Conservation (phyloP, 2,113 vertebrate species). For the Tautogolabrus adspersus region DNA sequence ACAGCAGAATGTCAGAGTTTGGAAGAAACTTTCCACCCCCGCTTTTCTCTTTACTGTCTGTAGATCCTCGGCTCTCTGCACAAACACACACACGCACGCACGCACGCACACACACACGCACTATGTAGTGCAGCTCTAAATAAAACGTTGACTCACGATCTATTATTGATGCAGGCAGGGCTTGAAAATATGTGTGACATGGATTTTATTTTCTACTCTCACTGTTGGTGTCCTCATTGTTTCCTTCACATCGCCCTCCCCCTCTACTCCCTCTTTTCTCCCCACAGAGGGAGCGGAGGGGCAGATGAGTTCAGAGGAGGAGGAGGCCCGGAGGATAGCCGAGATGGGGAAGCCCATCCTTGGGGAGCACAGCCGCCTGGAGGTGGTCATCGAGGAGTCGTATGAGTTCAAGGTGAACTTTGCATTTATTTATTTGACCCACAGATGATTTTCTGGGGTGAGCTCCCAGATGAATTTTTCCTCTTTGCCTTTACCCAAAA, state of each 20-base stretch:
- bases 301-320: slow-evolving; percentile 88
- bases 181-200: slow-evolving; percentile 1
- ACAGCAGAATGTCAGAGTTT: neutral
- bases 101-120: neutral
- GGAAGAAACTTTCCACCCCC: neutral
- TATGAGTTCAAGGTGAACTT: slow-evolving; percentile 92
- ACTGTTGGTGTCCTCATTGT: neutral
- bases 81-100: slow-evolving; percentile 16
- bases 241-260: neutral
- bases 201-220: slow-evolving; percentile 3
- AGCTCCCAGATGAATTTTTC: too few relatives aligned
- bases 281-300: slow-evolving; percentile 84
- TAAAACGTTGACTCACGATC: slow-evolving; percentile 28
- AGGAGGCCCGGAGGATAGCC: slow-evolving; percentile 91
- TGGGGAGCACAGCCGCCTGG: slow-evolving; percentile 91
- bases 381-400: slow-evolving; percentile 95
- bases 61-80: slow-evolving; percentile 1
- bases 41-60: neutral
- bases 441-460: too few relatives aligned
- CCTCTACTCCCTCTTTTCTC: neutral
- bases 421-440: neutral
- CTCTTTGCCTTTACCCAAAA: too few relatives aligned
- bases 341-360: slow-evolving; percentile 96
- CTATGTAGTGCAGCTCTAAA: neutral
- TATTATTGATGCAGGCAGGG: slow-evolving; percentile 25